Conservation (phyloP, 2,113 vertebrate species). For the Sminthopsis crassicaudata region DNA sequence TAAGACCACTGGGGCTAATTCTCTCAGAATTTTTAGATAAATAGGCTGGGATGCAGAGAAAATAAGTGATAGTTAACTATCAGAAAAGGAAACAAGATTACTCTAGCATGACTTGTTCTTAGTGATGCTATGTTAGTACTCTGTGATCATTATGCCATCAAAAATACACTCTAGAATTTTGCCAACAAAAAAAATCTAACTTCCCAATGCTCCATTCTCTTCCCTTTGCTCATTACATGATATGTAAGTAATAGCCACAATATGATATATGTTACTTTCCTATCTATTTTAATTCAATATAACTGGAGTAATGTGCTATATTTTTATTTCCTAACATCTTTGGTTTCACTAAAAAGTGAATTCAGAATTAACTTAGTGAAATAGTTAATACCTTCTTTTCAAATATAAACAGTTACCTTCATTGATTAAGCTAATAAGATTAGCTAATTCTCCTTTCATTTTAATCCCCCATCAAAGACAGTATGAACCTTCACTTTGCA, state of each 20-base stretch:
- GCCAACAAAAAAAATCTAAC: not conserved
- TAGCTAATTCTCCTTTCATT: slow-evolving; percentile 62
- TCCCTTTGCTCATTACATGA: not conserved
- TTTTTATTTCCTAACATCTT: slow-evolving; percentile 8
- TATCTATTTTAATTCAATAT: not conserved
- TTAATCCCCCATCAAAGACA: slow-evolving; percentile 63
- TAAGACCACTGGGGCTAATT: not conserved
- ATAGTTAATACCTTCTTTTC: slow-evolving; percentile 57
- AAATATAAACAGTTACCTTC: slow-evolving; percentile 43
- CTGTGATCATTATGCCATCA: not conserved
- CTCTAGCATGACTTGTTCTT: not conserved
- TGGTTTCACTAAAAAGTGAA: not conserved
- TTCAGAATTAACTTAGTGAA: slow-evolving; percentile 44
- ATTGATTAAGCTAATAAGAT: slow-evolving; percentile 60
- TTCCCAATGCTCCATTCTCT: not conserved
- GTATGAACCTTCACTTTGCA: slow-evolving; percentile 31
- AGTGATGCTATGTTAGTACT: not conserved
- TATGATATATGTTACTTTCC: not conserved
- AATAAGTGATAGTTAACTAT: not conserved
- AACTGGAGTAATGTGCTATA: not conserved
- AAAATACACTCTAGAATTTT: not conserved
- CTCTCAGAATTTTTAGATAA: not conserved
- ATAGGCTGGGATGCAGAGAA: not conserved
- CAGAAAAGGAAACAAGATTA: not conserved
- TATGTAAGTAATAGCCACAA: too few relatives aligned